A percentile compares a stretch with the other conserved stretches of the same genome.
phyloP scores from a whole-genome alignment of 2,113 vertebrate species.

The Argyrosomus japonicus region DNA sequence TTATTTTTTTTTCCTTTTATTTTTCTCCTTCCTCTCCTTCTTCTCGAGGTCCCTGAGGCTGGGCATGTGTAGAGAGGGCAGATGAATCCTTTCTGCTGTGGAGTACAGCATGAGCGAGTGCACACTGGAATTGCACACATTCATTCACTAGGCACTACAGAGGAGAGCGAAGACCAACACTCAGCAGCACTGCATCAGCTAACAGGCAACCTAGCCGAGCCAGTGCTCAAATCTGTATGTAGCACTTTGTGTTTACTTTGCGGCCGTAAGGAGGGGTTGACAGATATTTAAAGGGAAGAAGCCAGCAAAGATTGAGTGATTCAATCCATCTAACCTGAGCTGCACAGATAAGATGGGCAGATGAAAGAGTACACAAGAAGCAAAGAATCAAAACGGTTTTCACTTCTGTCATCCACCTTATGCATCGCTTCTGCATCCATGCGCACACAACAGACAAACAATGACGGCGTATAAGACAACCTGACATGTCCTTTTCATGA shows the following conservation, averaged over 20 bases:
- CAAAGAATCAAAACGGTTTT: constrained; percentile 21
- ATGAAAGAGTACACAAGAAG: constrained; percentile 32
- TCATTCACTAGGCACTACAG: not conserved
- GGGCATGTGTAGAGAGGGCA: constrained; percentile 45
- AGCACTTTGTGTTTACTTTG: constrained; percentile 7
- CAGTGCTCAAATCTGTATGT: not conserved
- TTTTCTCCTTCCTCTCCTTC: constrained; percentile 26
- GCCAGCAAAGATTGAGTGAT: not conserved
- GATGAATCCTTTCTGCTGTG: constrained; percentile 43
- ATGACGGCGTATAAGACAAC: constrained; percentile 51
- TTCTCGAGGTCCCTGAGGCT: constrained; percentile 38
- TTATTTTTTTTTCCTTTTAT: not conserved
- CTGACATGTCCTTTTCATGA: constrained; percentile 73
- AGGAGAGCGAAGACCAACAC: constrained; percentile 1
- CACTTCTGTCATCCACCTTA: constrained; percentile 25
- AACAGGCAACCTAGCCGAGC: not conserved
- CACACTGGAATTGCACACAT: constrained; percentile 21
- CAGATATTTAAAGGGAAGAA: constrained; percentile 19
- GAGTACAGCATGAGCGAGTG: constrained; percentile 17
- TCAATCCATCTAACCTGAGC: not conserved
- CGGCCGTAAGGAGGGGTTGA: not conserved
- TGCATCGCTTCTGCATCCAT: constrained; percentile 48
- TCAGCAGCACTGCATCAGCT: constrained; percentile 3
- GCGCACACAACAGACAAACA: constrained; percentile 46
- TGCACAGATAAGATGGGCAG: constrained; percentile 15